These are phyloP conservation scores for Hypolimnas misippus DNA, from an alignment of 2,888 invertebrate genomes.

Conservation along the genomic window DNA sequence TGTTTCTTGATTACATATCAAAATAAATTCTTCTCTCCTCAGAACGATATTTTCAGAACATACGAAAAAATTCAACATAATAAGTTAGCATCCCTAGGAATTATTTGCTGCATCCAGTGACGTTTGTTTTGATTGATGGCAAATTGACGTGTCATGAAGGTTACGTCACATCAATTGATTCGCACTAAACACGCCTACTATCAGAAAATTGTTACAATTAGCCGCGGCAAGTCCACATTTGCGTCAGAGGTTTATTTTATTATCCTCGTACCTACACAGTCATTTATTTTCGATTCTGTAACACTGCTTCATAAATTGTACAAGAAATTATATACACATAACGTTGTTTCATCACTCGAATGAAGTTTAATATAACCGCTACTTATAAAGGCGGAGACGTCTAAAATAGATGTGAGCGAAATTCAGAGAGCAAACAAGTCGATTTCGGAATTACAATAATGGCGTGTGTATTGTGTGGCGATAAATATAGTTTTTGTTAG, in stretches of 20 bases:
- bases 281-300: neutral
- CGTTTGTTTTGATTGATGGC: slow-evolving; percentile 31
- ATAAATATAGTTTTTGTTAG: slow-evolving; percentile 32
- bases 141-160: slow-evolving; percentile 27
- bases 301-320: neutral
- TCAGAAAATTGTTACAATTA: slow-evolving; percentile 2
- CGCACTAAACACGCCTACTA: slow-evolving; percentile 12
- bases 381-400: too few relatives aligned
- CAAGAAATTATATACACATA: neutral
- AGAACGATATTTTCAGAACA: too few relatives aligned
- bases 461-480: slow-evolving; percentile 3
- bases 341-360: neutral
- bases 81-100: slow-evolving; percentile 1
- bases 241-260: neutral
- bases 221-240: neutral
- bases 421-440: neutral
- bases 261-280: neutral
- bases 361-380: too few relatives aligned
- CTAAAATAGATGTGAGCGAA: neutral
- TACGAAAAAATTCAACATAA: too few relatives aligned
- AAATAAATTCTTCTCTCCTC: too few relatives aligned
- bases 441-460: neutral
- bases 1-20: too few relatives aligned
- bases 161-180: slow-evolving; percentile 25
- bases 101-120: slow-evolving; percentile 27